Base-by-base conservation (phyloP, 2,113 vertebrate species). In the Nycticryphes semicollaris region DNA sequence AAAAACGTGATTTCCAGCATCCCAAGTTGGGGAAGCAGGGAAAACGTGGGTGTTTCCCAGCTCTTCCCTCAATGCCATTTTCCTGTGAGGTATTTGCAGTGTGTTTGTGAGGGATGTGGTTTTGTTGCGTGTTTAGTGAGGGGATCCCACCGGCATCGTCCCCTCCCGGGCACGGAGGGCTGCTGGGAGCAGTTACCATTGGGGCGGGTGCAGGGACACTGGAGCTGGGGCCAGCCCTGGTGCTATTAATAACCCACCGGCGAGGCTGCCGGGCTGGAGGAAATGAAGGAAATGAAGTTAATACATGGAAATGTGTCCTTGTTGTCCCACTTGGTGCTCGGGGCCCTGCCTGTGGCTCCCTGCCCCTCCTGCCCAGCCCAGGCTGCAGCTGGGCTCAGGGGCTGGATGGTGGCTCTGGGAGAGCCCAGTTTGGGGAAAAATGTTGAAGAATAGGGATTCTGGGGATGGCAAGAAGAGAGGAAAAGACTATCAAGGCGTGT, bases 221-320 rank as follows among this genome's bases (percentile, higher is more conserved):
- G 93, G 7, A 84, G 54, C 82, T 25, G 0, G 27, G 56, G 41
- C 50, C 76, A 30, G 87, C 56, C 48, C 8, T 0, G 9, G 41
- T 3, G 13, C 75, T 97, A 84, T 92, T 94, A 89, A 97, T 94
- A 95, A 82, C 84, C 23, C 81, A 5, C 10, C 54, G 8, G 45
- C 0, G 16, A 39, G 75, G 78, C 94, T 82, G 92, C 85, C 3
- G 37, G 91, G 81, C 83, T 14, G n/a, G 59, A 96, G 92, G 87
- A 96, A 89, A 79, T 0, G 5, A 67, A 97, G 95, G 94, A 96
- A 97, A 67, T 76, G 79, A 88, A 94, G 93, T 96, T 96, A 94
- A 90, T 96, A 88, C 10, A 1, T 92, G 96, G 96, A 96, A 97
- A 95, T 59, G 90, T 95, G 89, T 93, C 92, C 90, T 90, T 93